Percentiles rank a stretch among this genome's conserved stretches.
These are phyloP conservation scores for Betta splendens DNA, from an alignment of 2,797 vertebrate genomes.

Conservation along the genomic window DNA sequence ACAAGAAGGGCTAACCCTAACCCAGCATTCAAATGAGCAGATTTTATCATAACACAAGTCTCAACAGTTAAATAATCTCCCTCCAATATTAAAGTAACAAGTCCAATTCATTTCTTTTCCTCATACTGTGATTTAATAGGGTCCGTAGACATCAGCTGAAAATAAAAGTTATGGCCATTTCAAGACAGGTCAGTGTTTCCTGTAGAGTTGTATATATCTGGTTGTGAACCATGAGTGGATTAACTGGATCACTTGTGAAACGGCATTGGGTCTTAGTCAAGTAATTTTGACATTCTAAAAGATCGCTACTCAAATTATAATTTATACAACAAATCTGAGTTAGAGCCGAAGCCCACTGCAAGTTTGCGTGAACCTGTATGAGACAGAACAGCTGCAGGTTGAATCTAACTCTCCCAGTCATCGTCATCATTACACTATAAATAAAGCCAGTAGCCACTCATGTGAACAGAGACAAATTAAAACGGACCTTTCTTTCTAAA, in stretches of 20 bases:
- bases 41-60: slow-evolving; percentile 10
- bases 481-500: not conserved
- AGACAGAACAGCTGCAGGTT: slow-evolving; percentile 21
- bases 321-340: not conserved
- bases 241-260: not conserved
- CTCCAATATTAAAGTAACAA: not conserved
- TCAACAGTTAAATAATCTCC: not conserved
- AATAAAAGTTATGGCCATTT: not conserved
- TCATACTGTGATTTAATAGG: too few species aligned
- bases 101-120: too few species aligned
- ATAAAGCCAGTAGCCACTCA: slow-evolving; percentile 3
- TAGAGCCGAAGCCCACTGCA: too few species aligned
- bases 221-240: too few species aligned
- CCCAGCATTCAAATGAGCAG: slow-evolving; percentile 12
- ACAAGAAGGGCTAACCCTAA: slow-evolving; percentile 14
- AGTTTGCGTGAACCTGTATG: not conserved
- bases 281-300: not conserved
- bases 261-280: not conserved
- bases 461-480: not conserved
- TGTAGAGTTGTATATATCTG: too few species aligned
- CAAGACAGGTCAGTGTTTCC: not conserved
- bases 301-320: not conserved
- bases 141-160: not conserved
- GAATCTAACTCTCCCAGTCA: too few species aligned
- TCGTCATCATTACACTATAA: too few species aligned